A percentile compares a stretch with the other conserved stretches of the same genome.
phyloP scores from a whole-genome alignment of 2,113 vertebrate species.

The Carassius gibelio region DNA sequence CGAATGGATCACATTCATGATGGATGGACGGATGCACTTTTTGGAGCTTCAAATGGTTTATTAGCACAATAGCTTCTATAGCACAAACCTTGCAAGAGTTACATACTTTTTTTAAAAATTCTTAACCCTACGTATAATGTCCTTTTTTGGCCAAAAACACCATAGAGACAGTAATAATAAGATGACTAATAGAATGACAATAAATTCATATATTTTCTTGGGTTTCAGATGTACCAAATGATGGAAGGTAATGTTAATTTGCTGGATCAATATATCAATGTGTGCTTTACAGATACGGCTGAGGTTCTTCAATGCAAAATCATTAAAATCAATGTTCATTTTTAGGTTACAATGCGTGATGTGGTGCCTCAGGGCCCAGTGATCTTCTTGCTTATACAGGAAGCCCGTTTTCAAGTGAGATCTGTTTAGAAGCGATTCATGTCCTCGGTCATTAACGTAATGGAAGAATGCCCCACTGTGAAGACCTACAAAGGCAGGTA shows the following conservation, averaged over 20 bases:
- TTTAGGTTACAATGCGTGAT: not conserved
- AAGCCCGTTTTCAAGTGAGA: slow-evolving; percentile 12
- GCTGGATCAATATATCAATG: slow-evolving; percentile 8
- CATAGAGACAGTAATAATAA: not conserved
- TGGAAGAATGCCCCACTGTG: slow-evolving; percentile 32
- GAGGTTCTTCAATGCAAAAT: slow-evolving; percentile 32
- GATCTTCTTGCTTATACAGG: slow-evolving; percentile 15
- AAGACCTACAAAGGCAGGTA: slow-evolving; percentile 35
- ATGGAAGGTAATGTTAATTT: not conserved
- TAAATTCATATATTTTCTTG: not conserved
- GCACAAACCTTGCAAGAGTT: not conserved
- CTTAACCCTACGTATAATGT: not conserved
- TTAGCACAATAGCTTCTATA: not conserved
- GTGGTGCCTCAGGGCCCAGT: slow-evolving; percentile 6
- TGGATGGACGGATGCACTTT: not conserved
- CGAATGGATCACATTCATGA: not conserved
- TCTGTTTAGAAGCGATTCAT: slow-evolving; percentile 40
- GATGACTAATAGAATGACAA: not conserved
- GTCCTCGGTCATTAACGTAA: slow-evolving; percentile 36
- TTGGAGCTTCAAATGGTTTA: not conserved
- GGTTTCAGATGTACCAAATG: not conserved
- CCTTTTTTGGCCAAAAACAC: not conserved
- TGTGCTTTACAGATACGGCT: not conserved
- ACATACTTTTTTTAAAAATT: not conserved
- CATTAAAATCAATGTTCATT: slow-evolving; percentile 20